Evolutionary conservation across 1,140 invertebrate genomes (phyloP).

Genomic region (Eufriesea mexicana): DNA sequence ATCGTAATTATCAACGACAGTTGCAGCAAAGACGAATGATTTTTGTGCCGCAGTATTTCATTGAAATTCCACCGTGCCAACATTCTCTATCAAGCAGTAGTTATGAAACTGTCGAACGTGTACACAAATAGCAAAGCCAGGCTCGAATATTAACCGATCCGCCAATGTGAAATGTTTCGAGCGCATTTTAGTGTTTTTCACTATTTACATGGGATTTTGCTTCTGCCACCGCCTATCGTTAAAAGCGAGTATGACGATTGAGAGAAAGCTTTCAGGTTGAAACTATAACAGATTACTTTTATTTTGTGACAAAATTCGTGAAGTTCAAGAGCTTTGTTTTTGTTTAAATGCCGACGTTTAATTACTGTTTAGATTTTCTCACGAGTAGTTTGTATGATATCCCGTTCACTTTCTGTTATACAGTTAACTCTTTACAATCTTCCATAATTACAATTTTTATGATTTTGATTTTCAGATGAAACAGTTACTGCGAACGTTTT

Average conservation of each 20-base stretch:
- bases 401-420: neutral
- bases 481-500: too few species aligned
- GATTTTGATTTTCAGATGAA: too few species aligned
- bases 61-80: constrained; percentile 18
- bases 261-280: neutral
- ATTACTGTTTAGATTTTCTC: neutral
- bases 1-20: neutral
- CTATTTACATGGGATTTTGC: neutral
- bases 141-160: constrained; percentile 20
- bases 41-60: neutral
- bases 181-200: constrained; percentile 1
- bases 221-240: neutral
- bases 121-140: constrained; percentile 8
- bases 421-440: neutral
- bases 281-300: constrained; percentile 5
- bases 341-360: neutral
- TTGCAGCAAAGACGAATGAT: neutral
- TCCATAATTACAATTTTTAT: neutral
- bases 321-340: neutral
- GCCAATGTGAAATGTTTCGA: neutral
- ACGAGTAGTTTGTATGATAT: too few species aligned
- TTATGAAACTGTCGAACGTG: constrained; percentile 16
- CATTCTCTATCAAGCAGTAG: neutral
- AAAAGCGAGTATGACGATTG: neutral
- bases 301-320: neutral